Evolutionary conservation across 2,888 invertebrate genomes (phyloP).

Genomic region (Luperina nickerlii): DNA sequence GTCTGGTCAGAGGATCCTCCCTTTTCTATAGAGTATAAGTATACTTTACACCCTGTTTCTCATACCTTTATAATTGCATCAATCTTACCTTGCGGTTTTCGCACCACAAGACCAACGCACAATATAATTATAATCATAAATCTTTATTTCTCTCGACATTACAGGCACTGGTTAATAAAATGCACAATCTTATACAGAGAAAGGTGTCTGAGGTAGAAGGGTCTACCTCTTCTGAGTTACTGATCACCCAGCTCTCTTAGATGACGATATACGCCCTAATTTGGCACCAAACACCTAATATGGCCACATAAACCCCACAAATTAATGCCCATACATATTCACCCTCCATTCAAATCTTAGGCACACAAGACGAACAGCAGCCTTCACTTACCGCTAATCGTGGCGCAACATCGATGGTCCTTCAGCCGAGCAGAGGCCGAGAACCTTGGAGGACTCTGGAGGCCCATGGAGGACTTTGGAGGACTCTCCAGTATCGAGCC

Average conservation of each 20-base stretch:
- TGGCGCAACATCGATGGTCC: slow-evolving; percentile 61
- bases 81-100: background rate
- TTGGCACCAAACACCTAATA: slow-evolving; percentile 18
- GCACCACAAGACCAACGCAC: too few species aligned
- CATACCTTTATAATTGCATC: too few species aligned
- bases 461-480: slow-evolving; percentile 39
- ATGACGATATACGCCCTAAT: background rate
- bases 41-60: too few species aligned
- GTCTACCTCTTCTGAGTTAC: background rate
- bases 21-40: too few species aligned
- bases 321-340: slow-evolving; percentile 59
- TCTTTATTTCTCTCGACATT: background rate
- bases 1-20: too few species aligned
- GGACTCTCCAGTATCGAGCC: slow-evolving; percentile 58
- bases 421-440: slow-evolving; percentile 57
- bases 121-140: too few species aligned
- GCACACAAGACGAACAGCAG: slow-evolving; percentile 66
- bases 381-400: slow-evolving; percentile 68
- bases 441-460: slow-evolving; percentile 50
- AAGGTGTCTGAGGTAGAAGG: too few species aligned
- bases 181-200: too few species aligned
- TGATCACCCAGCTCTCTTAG: background rate
- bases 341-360: slow-evolving; percentile 64
- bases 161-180: too few species aligned
- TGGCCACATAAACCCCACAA: slow-evolving; percentile 27